phyloP scores from a whole-genome alignment of 2,797 vertebrate genomes.

The Gymnopithys bicolor region DNA sequence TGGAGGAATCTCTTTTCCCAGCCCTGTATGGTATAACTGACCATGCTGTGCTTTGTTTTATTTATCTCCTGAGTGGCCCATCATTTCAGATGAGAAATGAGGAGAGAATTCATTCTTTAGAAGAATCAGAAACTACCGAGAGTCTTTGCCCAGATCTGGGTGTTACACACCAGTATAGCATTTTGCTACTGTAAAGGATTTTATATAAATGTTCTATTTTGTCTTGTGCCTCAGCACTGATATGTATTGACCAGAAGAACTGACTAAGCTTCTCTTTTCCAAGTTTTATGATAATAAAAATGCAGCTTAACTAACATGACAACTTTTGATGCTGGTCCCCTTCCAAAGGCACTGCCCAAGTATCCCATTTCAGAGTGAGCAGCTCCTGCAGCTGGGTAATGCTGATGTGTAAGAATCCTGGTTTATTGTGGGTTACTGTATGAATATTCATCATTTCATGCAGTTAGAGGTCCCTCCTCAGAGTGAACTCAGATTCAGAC shows the following conservation, averaged over 20 bases:
- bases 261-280: slow-evolving; percentile 25
- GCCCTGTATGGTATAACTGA: not conserved
- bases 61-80: not conserved
- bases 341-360: not conserved
- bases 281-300: slow-evolving; percentile 50
- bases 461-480: not conserved
- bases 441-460: not conserved
- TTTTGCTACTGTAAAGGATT: slow-evolving; percentile 59
- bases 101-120: slow-evolving; percentile 64
- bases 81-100: slow-evolving; percentile 61
- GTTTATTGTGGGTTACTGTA: not conserved
- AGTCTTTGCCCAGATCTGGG: slow-evolving; percentile 63
- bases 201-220: not conserved
- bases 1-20: not conserved
- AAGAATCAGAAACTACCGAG: slow-evolving; percentile 53
- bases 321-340: not conserved
- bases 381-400: not conserved
- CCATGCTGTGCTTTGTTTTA: not conserved
- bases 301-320: not conserved
- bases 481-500: not conserved
- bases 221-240: slow-evolving; percentile 19
- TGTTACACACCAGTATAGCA: slow-evolving; percentile 62
- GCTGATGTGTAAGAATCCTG: not conserved
- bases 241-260: not conserved
- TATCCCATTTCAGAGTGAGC: not conserved